Percentiles rank a stretch among this genome's conserved stretches.
Conservation (phyloP, 2,113 vertebrate species). For the Tragulus kanchil region DNA sequence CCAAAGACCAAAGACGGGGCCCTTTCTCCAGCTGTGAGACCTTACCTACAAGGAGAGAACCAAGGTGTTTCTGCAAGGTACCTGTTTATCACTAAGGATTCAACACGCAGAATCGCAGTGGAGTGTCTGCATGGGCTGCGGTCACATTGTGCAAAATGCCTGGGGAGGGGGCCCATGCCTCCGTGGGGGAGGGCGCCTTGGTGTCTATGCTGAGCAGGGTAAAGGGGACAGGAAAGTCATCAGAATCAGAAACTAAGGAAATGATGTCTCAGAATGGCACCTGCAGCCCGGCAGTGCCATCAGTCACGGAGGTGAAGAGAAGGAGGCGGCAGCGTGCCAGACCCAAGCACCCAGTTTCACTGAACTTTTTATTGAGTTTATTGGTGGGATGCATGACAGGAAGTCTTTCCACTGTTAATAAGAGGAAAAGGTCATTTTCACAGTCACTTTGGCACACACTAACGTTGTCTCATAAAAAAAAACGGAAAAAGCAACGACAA, state of each 20-base stretch:
- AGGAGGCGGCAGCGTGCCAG: conserved; percentile 72
- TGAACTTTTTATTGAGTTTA: conserved; percentile 91
- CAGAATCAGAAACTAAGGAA: not conserved
- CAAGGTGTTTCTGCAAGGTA: not conserved
- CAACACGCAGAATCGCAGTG: not conserved
- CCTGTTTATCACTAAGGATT: rapidly evolving
- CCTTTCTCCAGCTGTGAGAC: not conserved
- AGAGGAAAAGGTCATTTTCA: conserved; percentile 97
- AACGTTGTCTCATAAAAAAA: conserved; percentile 90
- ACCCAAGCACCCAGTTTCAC: conserved; percentile 84
- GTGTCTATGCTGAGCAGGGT: not conserved
- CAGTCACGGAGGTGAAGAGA: conserved; percentile 63
- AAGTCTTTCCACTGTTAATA: conserved; percentile 91
- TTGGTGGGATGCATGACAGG: conserved; percentile 96
- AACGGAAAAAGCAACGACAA: conserved; percentile 91
- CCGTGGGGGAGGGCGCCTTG: too few relatives aligned
- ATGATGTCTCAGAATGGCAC: not conserved
- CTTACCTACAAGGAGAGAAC: not conserved
- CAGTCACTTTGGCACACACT: conserved; percentile 99
- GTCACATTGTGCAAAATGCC: not conserved
- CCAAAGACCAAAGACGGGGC: not conserved
- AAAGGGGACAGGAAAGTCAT: not conserved
- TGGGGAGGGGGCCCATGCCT: not conserved
- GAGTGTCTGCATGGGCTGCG: not conserved
- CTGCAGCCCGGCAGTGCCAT: not conserved